Percentiles rank a stretch among this genome's conserved stretches.
These are phyloP conservation scores for Aethes cnicana DNA, from an alignment of 2,888 invertebrate species.

Conservation along the genomic window DNA sequence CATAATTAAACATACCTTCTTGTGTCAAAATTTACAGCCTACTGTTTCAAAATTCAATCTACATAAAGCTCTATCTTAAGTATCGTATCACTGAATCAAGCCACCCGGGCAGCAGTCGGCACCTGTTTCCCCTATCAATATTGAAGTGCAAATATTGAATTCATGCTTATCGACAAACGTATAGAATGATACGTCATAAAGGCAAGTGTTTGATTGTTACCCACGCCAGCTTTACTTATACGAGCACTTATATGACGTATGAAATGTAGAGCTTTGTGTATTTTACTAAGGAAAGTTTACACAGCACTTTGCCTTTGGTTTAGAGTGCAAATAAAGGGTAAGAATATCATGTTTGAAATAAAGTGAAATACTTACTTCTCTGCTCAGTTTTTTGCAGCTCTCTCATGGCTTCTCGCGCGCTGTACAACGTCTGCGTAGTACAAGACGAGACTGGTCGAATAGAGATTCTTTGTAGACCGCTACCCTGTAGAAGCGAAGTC, in stretches of 20 bases:
- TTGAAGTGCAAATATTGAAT: conserved; percentile 26
- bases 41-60: too few species aligned
- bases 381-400: conserved; percentile 52
- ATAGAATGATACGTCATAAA: conserved; percentile 26
- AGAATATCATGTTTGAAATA: neutral
- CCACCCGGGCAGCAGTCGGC: neutral
- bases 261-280: neutral
- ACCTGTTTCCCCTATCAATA: conserved; percentile 19
- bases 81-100: conserved; percentile 2
- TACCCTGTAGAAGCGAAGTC: conserved; percentile 67
- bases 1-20: too few species aligned
- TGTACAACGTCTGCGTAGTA: conserved; percentile 53
- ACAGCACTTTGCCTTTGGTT: too few species aligned
- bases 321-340: too few species aligned
- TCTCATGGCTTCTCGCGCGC: conserved; percentile 54
- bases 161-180: conserved; percentile 18
- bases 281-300: too few species aligned
- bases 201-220: conserved; percentile 11
- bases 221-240: conserved; percentile 1
- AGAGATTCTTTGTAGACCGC: conserved; percentile 68
- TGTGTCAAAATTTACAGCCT: too few species aligned
- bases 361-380: conserved; percentile 50
- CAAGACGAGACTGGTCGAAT: conserved; percentile 60
- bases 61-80: neutral
- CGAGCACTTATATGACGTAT: neutral